Evolutionary conservation across 2,797 vertebrate genomes (phyloP), one percentile per base, ranked within the genome.

Genomic region (Lindbergichthys nudifrons): DNA sequence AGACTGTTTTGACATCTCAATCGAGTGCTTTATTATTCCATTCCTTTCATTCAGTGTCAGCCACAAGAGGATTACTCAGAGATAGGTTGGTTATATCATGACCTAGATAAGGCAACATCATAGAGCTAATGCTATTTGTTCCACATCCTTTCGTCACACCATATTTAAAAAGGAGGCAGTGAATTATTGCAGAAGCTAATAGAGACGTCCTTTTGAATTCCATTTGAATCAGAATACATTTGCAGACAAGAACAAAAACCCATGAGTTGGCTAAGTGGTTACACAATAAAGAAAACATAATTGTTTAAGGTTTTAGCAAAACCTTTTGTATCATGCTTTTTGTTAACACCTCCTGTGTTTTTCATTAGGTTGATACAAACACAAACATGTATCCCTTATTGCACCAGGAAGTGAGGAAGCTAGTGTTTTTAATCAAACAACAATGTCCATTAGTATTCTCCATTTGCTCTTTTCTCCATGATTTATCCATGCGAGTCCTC

Each of bases 21-120:
- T 94, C 82, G 82, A 93, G 80, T 66, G 82, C 83, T 86, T 92
- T 91, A 92, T 91, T 91, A 91, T 93, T 89, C 85, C 82, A 85
- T 84, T 89, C 80, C 91, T 90, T 89, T 93, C 86, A 90, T 91
- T 88, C 87, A 74, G 82, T 79, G 84, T 89, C 85, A 92, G 90
- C 90, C 89, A 88, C 86, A 83, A 88, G 91, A 91, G 93, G 87
- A 90, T 93, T 91, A 92, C 83, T 76, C 79, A 86, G 71, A 92
- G 87, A 92, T 90, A 81, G 85, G 86, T 73, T 87, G 90, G 91
- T 93, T 94, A 92, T 93, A 91, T 93, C 91, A 91, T 94, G 94
- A 94, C 93, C 93, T 90, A 94, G 92, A 95, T 95, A 93, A 94
- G 91, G 90, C 81, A 92, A 90, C 91, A 93, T 90, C 91, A 92